Evolutionary conservation across 2,888 invertebrate species (phyloP), one percentile per base, ranked within the genome.

Genomic region (Omphaloscelis lunosa): DNA sequence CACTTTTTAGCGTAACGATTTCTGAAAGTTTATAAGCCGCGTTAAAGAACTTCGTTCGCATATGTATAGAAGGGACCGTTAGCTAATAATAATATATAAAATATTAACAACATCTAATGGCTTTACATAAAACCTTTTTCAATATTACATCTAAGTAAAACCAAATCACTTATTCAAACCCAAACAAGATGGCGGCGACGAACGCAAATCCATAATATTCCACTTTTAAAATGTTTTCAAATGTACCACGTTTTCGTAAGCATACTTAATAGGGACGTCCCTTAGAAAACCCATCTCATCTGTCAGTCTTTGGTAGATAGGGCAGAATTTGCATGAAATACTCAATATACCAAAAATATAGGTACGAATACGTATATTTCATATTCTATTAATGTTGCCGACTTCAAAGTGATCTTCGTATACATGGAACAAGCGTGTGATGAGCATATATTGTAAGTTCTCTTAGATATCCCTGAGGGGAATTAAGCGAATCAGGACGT

Each of bases 371-470:
- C 65, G 75, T 84, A 89, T 89, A 90, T 92, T 90, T 91, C 86
- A 90, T 90, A 92, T 92, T 92, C 90, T 90, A 92, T 92, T 90
- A 92, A 90, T 88, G 90, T 84, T 68, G 41, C 65, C 79, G n/a
- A 84, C 79, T 86, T 86, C 84, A 86, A 85, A 88, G 82, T 56
- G 73, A 63, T 45, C 58, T 34, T 61, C 51, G 56, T 75, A 53
- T 70, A 75, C 69, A 56, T 51, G 67, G 68, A 58, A 58, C 53
- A 63, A 68, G n/a, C n/a, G 41, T 53, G 27, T 48, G 79, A 83
- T 23, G 66, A 53, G 61, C 65, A 61, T 62, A 67, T 72, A 67
- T 71, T 76, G 51, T 68, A 72, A 68, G 80, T 65, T 63, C 61
- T 72, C 69, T 68, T 68, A 59, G 34, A 75, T 63, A 67, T 68